phyloP scores from a whole-genome alignment of 2,888 invertebrate species.

The Drosophila anomalata region DNA sequence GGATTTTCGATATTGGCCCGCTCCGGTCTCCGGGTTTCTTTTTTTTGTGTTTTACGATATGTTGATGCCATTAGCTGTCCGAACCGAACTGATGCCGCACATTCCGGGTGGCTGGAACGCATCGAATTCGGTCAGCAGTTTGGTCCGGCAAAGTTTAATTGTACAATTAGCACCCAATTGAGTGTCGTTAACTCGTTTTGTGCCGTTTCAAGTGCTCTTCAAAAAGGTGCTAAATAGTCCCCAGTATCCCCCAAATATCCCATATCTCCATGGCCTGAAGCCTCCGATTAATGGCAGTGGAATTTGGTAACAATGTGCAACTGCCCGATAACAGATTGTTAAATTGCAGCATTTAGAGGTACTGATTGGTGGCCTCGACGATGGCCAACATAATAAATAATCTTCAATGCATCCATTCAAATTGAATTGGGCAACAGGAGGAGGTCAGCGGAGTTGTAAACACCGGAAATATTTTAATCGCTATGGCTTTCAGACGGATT shows the following conservation, averaged over 20 bases:
- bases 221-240: conserved; percentile 66
- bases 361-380: conserved; percentile 7
- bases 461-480: conserved; percentile 20
- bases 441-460: conserved; percentile 7
- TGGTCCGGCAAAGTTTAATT: conserved; percentile 66
- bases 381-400: conserved; percentile 21
- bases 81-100: conserved; percentile 53
- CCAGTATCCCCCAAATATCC: background rate
- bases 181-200: conserved; percentile 75
- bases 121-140: conserved; percentile 21
- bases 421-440: conserved; percentile 9
- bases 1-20: conserved; percentile 19
- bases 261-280: conserved; percentile 8
- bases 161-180: conserved; percentile 80
- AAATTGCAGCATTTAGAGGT: conserved; percentile 19
- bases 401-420: background rate
- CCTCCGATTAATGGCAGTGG: conserved; percentile 3
- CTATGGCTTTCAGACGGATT: conserved; percentile 7
- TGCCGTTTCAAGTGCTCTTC: conserved; percentile 55
- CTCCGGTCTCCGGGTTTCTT: conserved; percentile 21
- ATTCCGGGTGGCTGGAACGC: conserved; percentile 19
- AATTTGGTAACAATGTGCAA: conserved; percentile 16
- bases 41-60: conserved; percentile 43
- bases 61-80: conserved; percentile 62
- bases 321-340: conserved; percentile 33